Evolutionary conservation across 2,888 invertebrate species (phyloP).

Genomic region (Lamellibrachia satsuma): DNA sequence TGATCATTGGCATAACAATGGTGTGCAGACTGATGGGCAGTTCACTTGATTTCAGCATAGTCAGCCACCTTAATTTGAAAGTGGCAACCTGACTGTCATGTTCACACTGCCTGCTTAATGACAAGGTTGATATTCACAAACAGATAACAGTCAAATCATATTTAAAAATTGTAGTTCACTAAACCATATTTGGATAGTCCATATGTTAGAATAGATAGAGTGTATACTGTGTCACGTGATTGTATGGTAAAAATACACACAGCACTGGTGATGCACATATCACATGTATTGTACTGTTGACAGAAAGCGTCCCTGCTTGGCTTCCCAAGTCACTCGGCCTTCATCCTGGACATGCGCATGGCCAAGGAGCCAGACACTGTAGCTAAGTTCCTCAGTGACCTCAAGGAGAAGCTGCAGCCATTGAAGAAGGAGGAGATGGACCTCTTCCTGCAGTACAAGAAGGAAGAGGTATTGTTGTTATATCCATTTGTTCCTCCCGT

Average conservation of each 20-base stretch:
- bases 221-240: too few species aligned
- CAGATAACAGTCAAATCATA: neutral
- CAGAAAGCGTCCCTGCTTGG: constrained; percentile 67
- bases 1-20: too few species aligned
- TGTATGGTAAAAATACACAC: too few species aligned
- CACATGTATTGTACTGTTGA: neutral
- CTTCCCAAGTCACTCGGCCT: constrained; percentile 67
- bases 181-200: too few species aligned
- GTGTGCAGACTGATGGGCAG: too few species aligned
- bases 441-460: constrained; percentile 65
- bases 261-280: neutral
- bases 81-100: too few species aligned
- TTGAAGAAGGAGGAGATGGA: constrained; percentile 65
- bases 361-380: constrained; percentile 67
- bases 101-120: too few species aligned
- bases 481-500: neutral
- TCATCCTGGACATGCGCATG: constrained; percentile 68
- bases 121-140: too few species aligned
- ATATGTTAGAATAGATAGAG: too few species aligned
- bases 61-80: too few species aligned
- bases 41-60: too few species aligned
- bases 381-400: constrained; percentile 63
- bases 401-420: constrained; percentile 64
- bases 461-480: constrained; percentile 64
- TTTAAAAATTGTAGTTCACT: too few species aligned